Base-by-base conservation (phyloP, 2,113 vertebrate species). In the Stercorarius parasiticus region DNA sequence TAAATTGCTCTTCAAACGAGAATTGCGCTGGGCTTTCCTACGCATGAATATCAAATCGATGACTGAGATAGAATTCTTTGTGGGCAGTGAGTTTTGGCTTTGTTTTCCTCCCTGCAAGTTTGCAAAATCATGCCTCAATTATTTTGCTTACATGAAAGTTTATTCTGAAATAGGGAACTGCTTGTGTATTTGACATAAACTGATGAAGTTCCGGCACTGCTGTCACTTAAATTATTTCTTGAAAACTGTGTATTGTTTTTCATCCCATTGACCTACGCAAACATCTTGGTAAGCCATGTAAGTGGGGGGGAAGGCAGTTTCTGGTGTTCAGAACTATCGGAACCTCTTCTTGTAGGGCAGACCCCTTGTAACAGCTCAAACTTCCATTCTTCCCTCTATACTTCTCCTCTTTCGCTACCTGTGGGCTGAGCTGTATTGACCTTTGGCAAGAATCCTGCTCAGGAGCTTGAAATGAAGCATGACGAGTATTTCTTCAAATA, bases 21-120 rank as follows among this genome's bases (percentile, higher is more conserved):
- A 12, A 22, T 13, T 34, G 47, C 10, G 4, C 53, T 40, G 22
- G 45, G 59, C 55, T 66, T 50, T 90, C 47, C 70, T 64, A 27
- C 0, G 0, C 9, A 34, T 50, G 40, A 53, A 8, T 8, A 7
- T 23, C 47, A 11, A 5, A 9, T 19, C 1, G 1, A 13, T 42
- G 22, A 6, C 65, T 30, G 12, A 50, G 45, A 2, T 12, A 15
- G 9, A 77, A 30, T 49, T 45, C 21, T 18, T 18, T 8, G 5
- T 4, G 2, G 42, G 42, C 32, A 56, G 34, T 5, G 47, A 36
- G 53, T 11, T 77, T 20, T 52, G 20, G 1, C 0, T 29, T 69
- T 59, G 25, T 80, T 70, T 65, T 55, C 23, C 74, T 91, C 65
- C 52, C 72, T 66, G 40, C 34, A 27, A 6, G 42, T 29, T 70